Evolutionary conservation across 2,797 vertebrate genomes (phyloP), one percentile per base, ranked within the genome.

Genomic region (Jordanella pulchra): DNA sequence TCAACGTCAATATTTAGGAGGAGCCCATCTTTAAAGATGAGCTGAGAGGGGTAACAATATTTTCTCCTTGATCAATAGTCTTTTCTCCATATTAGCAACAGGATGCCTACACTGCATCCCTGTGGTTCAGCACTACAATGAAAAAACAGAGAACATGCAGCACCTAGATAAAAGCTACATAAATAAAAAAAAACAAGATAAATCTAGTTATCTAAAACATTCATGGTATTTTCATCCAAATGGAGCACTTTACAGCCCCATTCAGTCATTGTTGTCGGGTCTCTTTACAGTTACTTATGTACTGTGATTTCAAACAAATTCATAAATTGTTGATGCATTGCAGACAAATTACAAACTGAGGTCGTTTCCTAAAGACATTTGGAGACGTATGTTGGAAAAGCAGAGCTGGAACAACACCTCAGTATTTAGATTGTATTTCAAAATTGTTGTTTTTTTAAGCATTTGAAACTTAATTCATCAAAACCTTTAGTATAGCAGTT

Each of bases 401-500:
- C 21, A n/a, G 23, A 51, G 50, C 32, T 3, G 23, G 42, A 30
- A 72, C 47, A 58, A 14, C n/a, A 13, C 67, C n/a, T 54, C 51
- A 48, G 53, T 39, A 11, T 39, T 47, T 18, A 58, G 15, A 18
- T 17, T 17, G 15, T 15, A 48, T 51, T 25, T 30, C 21, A 53
- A 6, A n/a, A n/a, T n/a, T 39, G 15, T 53, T 35, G n/a, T 35
- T 39, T 39, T 7, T 51, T 68, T 51, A 13, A 45, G 27, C 2
- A 17, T 60, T 70, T 68, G 32, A 35, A 53, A 30, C 51, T 35
- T 44, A 11, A 65, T 35, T 27, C 55, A 69, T 50, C 6, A 56
- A 78, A 69, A 73, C 45, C 55, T 15, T 58, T 18, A 67, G 27
- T 9, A 17, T 27, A 53, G 10, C 56, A 71, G 32, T 65, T 69